These are phyloP conservation scores for Drosophila leonis DNA, from an alignment of 2,888 invertebrate genomes.

Conservation along the genomic window DNA sequence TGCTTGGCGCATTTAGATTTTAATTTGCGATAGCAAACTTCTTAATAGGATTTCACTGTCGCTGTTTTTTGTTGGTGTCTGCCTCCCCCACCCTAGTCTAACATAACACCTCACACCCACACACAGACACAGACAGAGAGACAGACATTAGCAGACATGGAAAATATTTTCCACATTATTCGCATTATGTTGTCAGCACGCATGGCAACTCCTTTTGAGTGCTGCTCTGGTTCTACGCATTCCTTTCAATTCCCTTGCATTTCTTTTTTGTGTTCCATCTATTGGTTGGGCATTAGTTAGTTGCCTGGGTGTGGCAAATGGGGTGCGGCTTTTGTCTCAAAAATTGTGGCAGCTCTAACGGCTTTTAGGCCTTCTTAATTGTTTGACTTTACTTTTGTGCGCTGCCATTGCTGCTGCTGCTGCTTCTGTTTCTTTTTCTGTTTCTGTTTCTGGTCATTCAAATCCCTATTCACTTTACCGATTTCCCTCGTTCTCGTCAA, in stretches of 20 bases:
- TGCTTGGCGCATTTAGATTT: constrained; percentile 79
- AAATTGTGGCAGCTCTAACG: constrained; percentile 49
- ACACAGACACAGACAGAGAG: constrained; percentile 24
- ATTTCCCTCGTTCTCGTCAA: constrained; percentile 2
- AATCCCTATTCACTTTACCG: constrained; percentile 16
- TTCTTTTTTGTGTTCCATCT: constrained; percentile 20
- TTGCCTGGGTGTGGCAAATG: constrained; percentile 37
- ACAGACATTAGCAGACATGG: constrained; percentile 62
- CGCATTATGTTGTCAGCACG: constrained; percentile 75
- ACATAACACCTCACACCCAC: constrained; percentile 22
- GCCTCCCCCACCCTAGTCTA: background rate
- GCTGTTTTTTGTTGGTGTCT: constrained; percentile 35
- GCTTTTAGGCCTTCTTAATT: constrained; percentile 73
- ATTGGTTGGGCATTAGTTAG: constrained; percentile 34
- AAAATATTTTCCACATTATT: constrained; percentile 68
- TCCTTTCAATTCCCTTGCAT: constrained; percentile 45
- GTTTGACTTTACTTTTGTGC: constrained; percentile 63
- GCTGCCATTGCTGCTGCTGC: background rate
- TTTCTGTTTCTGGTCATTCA: constrained; percentile 18
- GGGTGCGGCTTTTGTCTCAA: constrained; percentile 41
- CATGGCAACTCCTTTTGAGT: constrained; percentile 50
- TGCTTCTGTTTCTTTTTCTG: background rate
- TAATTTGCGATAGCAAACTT: constrained; percentile 81
- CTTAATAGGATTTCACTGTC: constrained; percentile 82
- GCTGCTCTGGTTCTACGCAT: constrained; percentile 19